These are phyloP conservation scores for Luffia ferchaultella DNA, from an alignment of 2,888 invertebrate species.

Conservation along the genomic window DNA sequence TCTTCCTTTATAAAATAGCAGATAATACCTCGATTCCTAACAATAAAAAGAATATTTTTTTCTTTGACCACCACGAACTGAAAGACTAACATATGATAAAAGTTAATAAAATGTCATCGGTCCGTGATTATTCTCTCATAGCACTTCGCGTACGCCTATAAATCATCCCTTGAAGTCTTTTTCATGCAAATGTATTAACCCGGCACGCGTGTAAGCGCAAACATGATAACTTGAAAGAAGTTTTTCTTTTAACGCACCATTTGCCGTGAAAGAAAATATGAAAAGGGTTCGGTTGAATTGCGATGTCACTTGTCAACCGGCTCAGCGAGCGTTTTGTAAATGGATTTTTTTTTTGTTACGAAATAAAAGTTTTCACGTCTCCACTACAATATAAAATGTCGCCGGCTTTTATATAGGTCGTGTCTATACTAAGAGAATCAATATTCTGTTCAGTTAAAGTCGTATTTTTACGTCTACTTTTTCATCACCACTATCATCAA, in stretches of 20 bases:
- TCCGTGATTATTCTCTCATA: neutral
- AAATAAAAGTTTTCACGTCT: slow-evolving; percentile 7
- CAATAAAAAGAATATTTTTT: too few species aligned
- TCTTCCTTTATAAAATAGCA: too few species aligned
- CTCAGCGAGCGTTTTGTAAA: slow-evolving; percentile 18
- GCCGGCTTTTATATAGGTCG: neutral
- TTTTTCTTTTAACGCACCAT: slow-evolving; percentile 35
- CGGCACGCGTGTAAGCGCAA: slow-evolving; percentile 8
- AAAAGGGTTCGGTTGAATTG: slow-evolving; percentile 44
- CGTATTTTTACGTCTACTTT: too few species aligned
- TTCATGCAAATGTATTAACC: neutral
- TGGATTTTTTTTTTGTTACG: slow-evolving; percentile 7
- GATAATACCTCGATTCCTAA: too few species aligned
- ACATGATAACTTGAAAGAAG: slow-evolving; percentile 25
- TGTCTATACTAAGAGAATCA: slow-evolving; percentile 15
- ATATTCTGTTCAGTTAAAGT: too few species aligned
- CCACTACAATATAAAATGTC: slow-evolving; percentile 3
- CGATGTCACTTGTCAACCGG: slow-evolving; percentile 38
- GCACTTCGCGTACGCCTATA: neutral
- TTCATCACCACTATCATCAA: too few species aligned
- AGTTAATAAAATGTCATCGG: neutral
- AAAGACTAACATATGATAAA: too few species aligned
- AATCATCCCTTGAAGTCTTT: neutral
- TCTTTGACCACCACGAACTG: too few species aligned
- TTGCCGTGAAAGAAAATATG: slow-evolving; percentile 32